Evolutionary conservation across 1,140 invertebrate species (phyloP).

Genomic region (Maniola jurtina): DNA sequence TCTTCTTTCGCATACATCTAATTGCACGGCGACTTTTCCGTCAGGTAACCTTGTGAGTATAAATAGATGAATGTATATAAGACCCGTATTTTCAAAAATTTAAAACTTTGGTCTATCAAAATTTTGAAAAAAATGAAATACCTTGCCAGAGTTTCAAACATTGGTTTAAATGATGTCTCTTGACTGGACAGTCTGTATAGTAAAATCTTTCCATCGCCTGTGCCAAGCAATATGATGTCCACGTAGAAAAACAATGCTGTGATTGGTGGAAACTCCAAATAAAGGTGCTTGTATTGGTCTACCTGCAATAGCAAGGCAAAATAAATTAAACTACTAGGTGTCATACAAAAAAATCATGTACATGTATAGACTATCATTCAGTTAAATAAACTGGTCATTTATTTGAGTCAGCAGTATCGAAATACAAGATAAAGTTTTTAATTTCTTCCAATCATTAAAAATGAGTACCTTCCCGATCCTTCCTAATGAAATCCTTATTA

Average conservation of each 20-base stretch:
- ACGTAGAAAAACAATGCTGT: conserved; percentile 64
- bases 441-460: too few species aligned
- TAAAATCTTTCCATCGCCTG: conserved; percentile 49
- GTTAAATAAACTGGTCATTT: too few species aligned
- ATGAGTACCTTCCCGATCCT: too few species aligned
- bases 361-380: too few species aligned
- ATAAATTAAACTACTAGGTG: too few species aligned
- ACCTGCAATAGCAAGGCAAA: conserved; percentile 7
- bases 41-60: conserved; percentile 50
- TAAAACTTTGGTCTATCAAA: too few species aligned
- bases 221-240: conserved; percentile 55
- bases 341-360: too few species aligned
- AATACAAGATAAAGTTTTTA: too few species aligned
- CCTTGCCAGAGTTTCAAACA: conserved; percentile 51
- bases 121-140: not conserved
- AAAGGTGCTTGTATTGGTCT: conserved; percentile 55
- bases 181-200: conserved; percentile 57
- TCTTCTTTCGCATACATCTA: conserved; percentile 66
- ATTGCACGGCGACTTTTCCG: conserved; percentile 54
- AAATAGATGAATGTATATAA: not conserved
- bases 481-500: too few species aligned
- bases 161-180: conserved; percentile 42
- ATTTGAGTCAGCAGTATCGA: too few species aligned
- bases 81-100: too few species aligned
- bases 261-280: conserved; percentile 59